Percentiles rank a stretch among this genome's conserved stretches.
Conservation (phyloP, 2,797 vertebrate species). For the Lepidocolaptes lacrymiger region DNA sequence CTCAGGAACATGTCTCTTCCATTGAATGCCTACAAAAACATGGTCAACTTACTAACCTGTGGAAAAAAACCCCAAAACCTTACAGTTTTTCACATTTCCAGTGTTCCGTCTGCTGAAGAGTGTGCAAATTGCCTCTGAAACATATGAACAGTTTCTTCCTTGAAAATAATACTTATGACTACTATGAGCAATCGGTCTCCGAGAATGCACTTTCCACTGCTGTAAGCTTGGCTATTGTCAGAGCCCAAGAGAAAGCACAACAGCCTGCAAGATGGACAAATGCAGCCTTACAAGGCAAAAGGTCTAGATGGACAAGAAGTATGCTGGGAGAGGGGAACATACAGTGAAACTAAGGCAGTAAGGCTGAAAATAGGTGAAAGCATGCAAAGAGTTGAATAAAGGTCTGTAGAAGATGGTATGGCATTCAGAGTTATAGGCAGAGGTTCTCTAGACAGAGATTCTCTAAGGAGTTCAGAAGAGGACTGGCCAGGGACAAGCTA, state of each 20-base stretch:
- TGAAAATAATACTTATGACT: background rate
- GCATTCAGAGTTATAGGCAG: background rate
- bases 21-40: background rate
- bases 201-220: background rate
- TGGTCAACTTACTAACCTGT: background rate
- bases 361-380: background rate
- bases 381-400: background rate
- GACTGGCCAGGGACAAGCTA: background rate
- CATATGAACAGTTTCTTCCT: background rate
- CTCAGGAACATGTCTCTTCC: background rate
- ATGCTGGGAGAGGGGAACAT: background rate
- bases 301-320: background rate
- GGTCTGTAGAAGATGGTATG: background rate
- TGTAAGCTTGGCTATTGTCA: background rate
- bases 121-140: background rate
- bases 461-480: background rate
- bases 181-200: background rate
- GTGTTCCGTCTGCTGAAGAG: background rate
- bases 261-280: background rate
- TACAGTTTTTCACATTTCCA: background rate
- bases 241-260: background rate
- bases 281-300: background rate
- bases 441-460: background rate
- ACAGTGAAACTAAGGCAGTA: background rate
- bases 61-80: background rate